Evolutionary conservation across 2,113 vertebrate species (phyloP).

Genomic region (Microtus pennsylvanicus): DNA sequence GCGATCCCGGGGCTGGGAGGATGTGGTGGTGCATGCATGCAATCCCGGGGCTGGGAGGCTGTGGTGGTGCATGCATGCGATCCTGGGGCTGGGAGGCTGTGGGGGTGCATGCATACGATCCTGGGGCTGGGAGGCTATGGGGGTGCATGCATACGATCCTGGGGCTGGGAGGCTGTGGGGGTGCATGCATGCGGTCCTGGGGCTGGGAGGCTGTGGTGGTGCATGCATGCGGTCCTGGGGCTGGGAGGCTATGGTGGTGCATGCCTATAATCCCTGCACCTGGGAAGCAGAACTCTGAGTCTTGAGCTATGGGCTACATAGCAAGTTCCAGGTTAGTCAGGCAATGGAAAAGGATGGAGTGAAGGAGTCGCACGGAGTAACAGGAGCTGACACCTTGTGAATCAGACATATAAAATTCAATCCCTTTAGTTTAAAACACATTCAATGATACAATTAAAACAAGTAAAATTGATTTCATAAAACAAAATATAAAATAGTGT

Average conservation of each 20-base stretch:
- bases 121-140: too few species aligned
- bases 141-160: too few species aligned
- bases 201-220: too few species aligned
- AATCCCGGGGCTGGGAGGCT: too few species aligned
- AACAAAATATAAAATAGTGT: slow-evolving; percentile 82
- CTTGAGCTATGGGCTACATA: not conserved
- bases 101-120: too few species aligned
- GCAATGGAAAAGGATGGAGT: not conserved
- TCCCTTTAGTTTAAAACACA: slow-evolving; percentile 87
- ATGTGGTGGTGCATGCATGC: not conserved
- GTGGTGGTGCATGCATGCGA: too few species aligned
- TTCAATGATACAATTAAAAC: slow-evolving; percentile 83
- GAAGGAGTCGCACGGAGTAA: not conserved
- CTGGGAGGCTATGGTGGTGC: not conserved
- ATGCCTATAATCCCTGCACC: not conserved
- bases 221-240: too few species aligned
- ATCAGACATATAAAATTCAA: slow-evolving; percentile 91
- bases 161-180: too few species aligned
- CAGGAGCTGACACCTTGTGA: slow-evolving; percentile 75
- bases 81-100: too few species aligned
- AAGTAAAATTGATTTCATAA: slow-evolving; percentile 81
- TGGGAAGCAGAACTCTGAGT: not conserved
- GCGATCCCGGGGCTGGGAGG: too few species aligned
- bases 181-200: too few species aligned
- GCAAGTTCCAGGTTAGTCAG: not conserved